These are phyloP conservation scores for Notothenia coriiceps DNA, from an alignment of 2,113 vertebrate genomes.

Conservation along the genomic window DNA sequence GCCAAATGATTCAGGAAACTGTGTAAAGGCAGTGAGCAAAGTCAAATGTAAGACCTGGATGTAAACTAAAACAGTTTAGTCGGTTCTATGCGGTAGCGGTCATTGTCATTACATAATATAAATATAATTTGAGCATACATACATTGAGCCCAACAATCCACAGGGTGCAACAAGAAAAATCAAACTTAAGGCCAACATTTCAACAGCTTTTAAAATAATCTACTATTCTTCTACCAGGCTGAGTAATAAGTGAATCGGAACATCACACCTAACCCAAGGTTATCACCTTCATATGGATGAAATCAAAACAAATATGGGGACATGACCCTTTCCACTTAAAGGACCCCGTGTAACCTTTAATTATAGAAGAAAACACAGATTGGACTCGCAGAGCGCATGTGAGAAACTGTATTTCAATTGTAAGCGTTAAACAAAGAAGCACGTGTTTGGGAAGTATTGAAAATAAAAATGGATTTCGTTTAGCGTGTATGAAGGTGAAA, in stretches of 20 bases:
- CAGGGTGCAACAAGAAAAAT: conserved; percentile 39
- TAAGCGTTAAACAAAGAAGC: too few species aligned
- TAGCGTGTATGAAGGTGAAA: too few species aligned
- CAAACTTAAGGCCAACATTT: conserved; percentile 64
- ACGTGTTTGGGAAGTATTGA: too few species aligned
- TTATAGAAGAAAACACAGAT: too few species aligned
- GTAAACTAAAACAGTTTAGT: conserved; percentile 41
- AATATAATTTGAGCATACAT: conserved; percentile 9
- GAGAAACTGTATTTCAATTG: too few species aligned
- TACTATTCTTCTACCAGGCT: conserved; percentile 19
- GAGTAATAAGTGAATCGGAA: neutral
- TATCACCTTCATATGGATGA: neutral
- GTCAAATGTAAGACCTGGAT: conserved; percentile 52
- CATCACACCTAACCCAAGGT: conserved; percentile 21
- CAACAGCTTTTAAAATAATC: conserved; percentile 35
- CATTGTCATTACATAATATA: conserved; percentile 13
- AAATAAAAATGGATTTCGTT: too few species aligned
- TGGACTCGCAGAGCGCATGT: too few species aligned
- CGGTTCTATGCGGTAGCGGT: conserved; percentile 12
- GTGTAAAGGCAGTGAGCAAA: conserved; percentile 46
- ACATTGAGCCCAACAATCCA: conserved; percentile 7
- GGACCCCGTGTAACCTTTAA: too few species aligned
- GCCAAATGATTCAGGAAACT: neutral
- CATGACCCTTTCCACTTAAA: too few species aligned
- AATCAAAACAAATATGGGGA: neutral